These are phyloP conservation scores for Sitophilus oryzae DNA, from an alignment of 1,140 invertebrate species.

Conservation along the genomic window DNA sequence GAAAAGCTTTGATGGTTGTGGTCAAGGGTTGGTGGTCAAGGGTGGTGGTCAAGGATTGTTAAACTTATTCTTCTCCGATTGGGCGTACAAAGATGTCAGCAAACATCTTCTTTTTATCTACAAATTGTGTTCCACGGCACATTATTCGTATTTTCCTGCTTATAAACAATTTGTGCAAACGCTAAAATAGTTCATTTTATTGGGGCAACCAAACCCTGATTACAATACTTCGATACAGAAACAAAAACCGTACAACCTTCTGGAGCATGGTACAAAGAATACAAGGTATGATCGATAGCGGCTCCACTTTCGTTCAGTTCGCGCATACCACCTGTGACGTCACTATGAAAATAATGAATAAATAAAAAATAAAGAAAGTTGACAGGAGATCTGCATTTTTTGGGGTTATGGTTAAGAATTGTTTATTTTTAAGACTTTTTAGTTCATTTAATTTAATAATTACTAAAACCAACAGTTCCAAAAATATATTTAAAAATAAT, in stretches of 20 bases:
- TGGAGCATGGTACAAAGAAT: too few species aligned
- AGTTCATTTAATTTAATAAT: too few species aligned
- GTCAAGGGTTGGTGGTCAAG: constrained; percentile 38
- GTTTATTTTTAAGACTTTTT: too few species aligned
- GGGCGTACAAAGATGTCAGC: constrained; percentile 84
- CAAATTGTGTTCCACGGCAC: constrained; percentile 92
- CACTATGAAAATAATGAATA: too few species aligned
- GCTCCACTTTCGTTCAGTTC: too few species aligned
- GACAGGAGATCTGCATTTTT: too few species aligned
- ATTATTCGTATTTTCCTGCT: constrained; percentile 96
- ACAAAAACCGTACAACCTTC: constrained; percentile 58
- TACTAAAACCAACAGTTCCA: too few species aligned
- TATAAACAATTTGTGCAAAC: constrained; percentile 90
- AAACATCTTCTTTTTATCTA: constrained; percentile 96
- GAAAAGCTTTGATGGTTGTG: constrained; percentile 90
- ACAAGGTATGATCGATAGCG: too few species aligned
- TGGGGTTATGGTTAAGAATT: too few species aligned
- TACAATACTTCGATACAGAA: constrained; percentile 72
- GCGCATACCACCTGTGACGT: too few species aligned
- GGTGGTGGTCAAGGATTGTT: constrained; percentile 91
- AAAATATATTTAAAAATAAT: too few species aligned
- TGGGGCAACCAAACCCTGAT: constrained; percentile 92
- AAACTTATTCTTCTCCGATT: constrained; percentile 89
- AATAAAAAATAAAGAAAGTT: too few species aligned
- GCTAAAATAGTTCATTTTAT: constrained; percentile 98